A percentile compares a stretch with the other conserved stretches of the same genome.
These are phyloP conservation scores for Rhodinocichla rosea DNA, from an alignment of 2,113 vertebrate genomes.

Conservation along the genomic window DNA sequence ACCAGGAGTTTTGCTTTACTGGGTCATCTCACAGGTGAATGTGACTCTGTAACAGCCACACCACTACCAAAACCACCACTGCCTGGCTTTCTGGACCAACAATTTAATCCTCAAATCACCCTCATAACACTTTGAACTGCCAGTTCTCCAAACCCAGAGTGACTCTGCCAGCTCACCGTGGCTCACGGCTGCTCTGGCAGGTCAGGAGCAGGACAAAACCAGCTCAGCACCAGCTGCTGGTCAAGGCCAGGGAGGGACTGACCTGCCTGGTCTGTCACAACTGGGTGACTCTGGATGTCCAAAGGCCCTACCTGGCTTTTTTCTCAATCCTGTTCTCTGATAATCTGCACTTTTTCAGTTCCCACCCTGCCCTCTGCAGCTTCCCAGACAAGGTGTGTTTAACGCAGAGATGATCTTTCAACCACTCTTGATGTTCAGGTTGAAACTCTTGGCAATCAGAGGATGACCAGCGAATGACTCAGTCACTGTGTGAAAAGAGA, in stretches of 20 bases:
- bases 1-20: not conserved
- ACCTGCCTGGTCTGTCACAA: not conserved
- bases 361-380: not conserved
- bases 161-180: not conserved
- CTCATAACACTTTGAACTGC: not conserved
- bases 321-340: not conserved
- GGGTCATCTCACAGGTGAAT: not conserved
- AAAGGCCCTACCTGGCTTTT: not conserved
- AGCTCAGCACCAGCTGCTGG: not conserved
- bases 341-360: not conserved
- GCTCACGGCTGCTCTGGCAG: not conserved
- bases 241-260: not conserved
- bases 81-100: not conserved
- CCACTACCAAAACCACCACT: not conserved
- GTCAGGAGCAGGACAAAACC: accelerated
- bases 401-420: not conserved
- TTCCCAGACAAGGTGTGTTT: not conserved
- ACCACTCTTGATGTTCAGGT: not conserved
- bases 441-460: not conserved
- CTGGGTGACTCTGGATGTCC: not conserved
- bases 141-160: not conserved
- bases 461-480: not conserved
- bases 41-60: not conserved
- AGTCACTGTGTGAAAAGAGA: not conserved
- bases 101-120: not conserved